Conservation (phyloP, 2,888 invertebrate genomes). For the Osedax frankpressi region DNA sequence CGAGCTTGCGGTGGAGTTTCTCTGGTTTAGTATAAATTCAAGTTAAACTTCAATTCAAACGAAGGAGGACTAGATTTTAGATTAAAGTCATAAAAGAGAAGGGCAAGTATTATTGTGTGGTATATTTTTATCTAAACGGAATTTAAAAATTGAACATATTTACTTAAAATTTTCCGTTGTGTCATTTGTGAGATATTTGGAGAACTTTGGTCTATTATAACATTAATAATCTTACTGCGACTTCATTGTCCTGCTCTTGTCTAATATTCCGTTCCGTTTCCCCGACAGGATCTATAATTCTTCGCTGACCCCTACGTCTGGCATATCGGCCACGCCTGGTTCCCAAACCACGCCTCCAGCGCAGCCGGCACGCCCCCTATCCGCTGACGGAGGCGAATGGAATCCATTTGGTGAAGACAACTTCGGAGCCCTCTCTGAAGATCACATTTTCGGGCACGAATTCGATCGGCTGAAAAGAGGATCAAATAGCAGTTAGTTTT, state of each 20-base stretch:
- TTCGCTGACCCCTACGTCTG: background rate
- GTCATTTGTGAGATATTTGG: too few relatives aligned
- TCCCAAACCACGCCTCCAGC: constrained; percentile 47
- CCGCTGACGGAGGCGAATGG: constrained; percentile 60
- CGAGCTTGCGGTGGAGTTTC: too few relatives aligned
- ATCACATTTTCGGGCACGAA: constrained; percentile 68
- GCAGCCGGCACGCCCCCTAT: constrained; percentile 40
- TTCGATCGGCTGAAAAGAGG: constrained; percentile 68
- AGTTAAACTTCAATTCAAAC: too few relatives aligned
- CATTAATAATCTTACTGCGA: background rate
- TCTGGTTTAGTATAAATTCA: too few relatives aligned
- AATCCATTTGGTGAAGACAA: constrained; percentile 66
- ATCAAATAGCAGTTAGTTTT: constrained; percentile 62
- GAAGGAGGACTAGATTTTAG: too few relatives aligned
- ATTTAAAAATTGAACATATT: too few relatives aligned
- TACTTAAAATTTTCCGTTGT: too few relatives aligned
- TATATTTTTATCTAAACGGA: too few relatives aligned
- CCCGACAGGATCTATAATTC: background rate
- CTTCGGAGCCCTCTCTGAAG: constrained; percentile 63
- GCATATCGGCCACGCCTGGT: constrained; percentile 14
- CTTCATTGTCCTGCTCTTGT: background rate
- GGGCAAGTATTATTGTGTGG: too few relatives aligned
- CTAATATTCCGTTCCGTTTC: background rate
- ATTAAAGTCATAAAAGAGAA: too few relatives aligned
- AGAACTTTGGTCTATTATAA: too few relatives aligned